These are phyloP conservation scores for Sebastes schlegelii DNA, from an alignment of 2,113 vertebrate genomes.

Conservation along the genomic window DNA sequence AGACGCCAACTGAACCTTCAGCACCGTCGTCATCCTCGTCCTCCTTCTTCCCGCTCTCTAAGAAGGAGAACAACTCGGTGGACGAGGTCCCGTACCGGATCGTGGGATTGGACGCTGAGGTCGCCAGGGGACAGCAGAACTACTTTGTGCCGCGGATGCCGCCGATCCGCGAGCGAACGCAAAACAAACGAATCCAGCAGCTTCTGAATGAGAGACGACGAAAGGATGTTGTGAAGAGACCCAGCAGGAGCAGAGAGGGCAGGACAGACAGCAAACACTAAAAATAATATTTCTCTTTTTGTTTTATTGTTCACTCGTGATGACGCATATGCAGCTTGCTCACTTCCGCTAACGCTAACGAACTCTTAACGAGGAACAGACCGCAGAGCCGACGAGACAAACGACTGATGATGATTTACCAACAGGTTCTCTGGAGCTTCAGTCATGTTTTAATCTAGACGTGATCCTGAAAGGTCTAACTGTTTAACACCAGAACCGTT, in stretches of 20 bases:
- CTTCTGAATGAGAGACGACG: constrained; percentile 89
- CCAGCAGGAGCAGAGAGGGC: constrained; percentile 71
- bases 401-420: background rate
- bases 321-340: constrained; percentile 25
- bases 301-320: background rate
- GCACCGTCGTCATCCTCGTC: constrained; percentile 15
- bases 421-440: background rate
- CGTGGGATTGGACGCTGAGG: constrained; percentile 82
- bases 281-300: background rate
- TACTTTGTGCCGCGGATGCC: constrained; percentile 85
- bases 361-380: constrained; percentile 26
- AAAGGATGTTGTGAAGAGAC: constrained; percentile 68
- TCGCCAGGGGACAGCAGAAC: constrained; percentile 73
- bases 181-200: constrained; percentile 94
- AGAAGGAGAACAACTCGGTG: constrained; percentile 87
- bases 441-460: no score
- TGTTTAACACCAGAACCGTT: background rate
- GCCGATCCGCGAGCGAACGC: constrained; percentile 87
- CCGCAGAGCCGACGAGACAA: background rate
- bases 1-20: background rate
- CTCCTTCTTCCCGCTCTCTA: constrained; percentile 65
- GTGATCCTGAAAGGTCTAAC: background rate
- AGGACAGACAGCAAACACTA: constrained; percentile 32
- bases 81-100: constrained; percentile 87
- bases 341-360: constrained; percentile 7